Base-by-base conservation (phyloP, 2,113 vertebrate genomes). In the Leptobrachium leishanense region DNA sequence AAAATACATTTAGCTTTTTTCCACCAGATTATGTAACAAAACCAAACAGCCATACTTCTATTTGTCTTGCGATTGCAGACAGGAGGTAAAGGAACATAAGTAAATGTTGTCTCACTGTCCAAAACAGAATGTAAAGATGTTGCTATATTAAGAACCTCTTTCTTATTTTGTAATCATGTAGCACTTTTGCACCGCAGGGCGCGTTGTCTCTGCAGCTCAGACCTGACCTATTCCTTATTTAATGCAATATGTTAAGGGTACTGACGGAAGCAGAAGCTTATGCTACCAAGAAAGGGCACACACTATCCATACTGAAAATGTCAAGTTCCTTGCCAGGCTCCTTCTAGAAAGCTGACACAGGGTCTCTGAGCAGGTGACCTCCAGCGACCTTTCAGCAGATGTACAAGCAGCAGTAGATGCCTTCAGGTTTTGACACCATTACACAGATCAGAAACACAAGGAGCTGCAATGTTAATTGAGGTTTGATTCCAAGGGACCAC, bases 341-440 rank as follows among this genome's bases (percentile, higher is more conserved):
- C 41, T 55, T 72, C 44, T 65, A 43, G 13, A 31, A 67, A 50
- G 62, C 62, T 15, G 67, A 72, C 31, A 40, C 11, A 3, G 12
- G 6, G 55, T 15, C 55, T 77, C 66, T 39, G 53, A 44, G 40
- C 62, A 42, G 9, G 44, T 72, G 70, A 3, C 68, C 69, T 41
- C 57, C 13, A 2, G 6, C 72, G 76, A 78, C 77, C 77, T 72
- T 55, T 66, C 43, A 79, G 44, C 77, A 79, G 77, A 79, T 72
- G 68, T 65, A 42, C 20, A 43, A 41, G 43, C 39, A 39, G 40
- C 10, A 57, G 13, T 39, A 5, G 20, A 11, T 43, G 39, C 59
- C 69, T 54, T 43, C 7, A 7, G 68, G 44, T 15, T 44, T 12
- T 65, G 59, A 66, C 62, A 72, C 39, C 53, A 31, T 50, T 67